Base-by-base conservation (phyloP, 2,113 vertebrate species). In the Chionis minor region DNA sequence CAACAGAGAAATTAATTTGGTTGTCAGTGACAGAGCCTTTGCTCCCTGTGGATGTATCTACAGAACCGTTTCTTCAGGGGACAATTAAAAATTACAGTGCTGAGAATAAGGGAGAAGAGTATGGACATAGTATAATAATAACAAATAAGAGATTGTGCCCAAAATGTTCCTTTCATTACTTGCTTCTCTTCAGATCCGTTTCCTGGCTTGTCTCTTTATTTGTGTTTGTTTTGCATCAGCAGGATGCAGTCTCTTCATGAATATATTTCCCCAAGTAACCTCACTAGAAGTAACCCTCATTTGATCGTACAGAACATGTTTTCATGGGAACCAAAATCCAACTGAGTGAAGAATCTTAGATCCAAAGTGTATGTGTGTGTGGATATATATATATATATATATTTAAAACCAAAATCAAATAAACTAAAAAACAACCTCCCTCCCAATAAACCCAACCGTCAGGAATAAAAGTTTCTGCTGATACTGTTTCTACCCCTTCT, bases 1-100 rank as follows among this genome's bases (percentile, higher is more conserved):
- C 92, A 87, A 75, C 81, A 58, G 91, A 82, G 83, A 94, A 91
- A 95, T 92, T 94, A 96, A 96, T 97, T 86, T 93, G 92, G 35
- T 75, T 94, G 80, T 84, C 92, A 80, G 59, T 75, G 92, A n/a
- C 88, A 92, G 95, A 84, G 75, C 38, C 52, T 90, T 74, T 91
- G 55, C 66, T 94, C 83, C 91, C 91, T 28, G 65, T 89, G 94
- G 91, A 69, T 91, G 75, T 87, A 47, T 81, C 44, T 86, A 45
- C 73, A 87, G 83, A 94, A 26, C 21, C 42, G 27, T 94, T 94
- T 97, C 91, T 92, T 94, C 83, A 89, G 88, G 88, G 91, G 81
- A 80, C 92, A 94, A 97, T 95, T 96, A 96, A 96, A 94, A 71
- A 4, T 3, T 61, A 61, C 77, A 82, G 91, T 28, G 83, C 65